These are phyloP conservation scores for Zeugodacus cucurbitae DNA, from an alignment of 1,140 invertebrate genomes.

Conservation along the genomic window DNA sequence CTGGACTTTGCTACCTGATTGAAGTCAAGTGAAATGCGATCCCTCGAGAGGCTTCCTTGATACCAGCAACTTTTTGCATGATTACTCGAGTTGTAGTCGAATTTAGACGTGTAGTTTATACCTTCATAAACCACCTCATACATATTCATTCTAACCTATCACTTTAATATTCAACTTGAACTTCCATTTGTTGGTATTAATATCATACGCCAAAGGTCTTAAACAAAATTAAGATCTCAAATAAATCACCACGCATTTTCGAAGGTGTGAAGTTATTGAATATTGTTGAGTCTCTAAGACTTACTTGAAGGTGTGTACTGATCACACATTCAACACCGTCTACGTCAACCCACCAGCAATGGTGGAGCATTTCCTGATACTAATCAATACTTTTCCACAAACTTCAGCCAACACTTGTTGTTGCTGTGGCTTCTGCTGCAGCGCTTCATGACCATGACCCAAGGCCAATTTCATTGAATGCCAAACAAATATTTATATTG, in stretches of 20 bases:
- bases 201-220: background rate
- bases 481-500: constrained; percentile 42
- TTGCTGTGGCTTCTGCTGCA: background rate
- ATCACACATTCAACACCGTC: background rate
- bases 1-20: too few species aligned
- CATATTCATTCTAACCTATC: too few species aligned
- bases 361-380: background rate
- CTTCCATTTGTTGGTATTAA: background rate
- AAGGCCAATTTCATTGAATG: background rate
- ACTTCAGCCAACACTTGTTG: background rate
- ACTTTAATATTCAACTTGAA: background rate
- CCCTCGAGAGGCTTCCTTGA: too few species aligned
- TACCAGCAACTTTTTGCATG: too few species aligned
- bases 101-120: too few species aligned
- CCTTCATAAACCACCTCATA: too few species aligned
- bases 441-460: background rate
- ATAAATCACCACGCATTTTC: background rate
- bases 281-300: too few species aligned
- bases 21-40: too few species aligned
- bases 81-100: too few species aligned
- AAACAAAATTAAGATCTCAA: background rate
- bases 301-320: background rate
- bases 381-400: background rate
- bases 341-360: background rate
- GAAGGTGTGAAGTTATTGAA: background rate